Conservation (phyloP, 2,888 invertebrate species). For the Idaea biselata region DNA sequence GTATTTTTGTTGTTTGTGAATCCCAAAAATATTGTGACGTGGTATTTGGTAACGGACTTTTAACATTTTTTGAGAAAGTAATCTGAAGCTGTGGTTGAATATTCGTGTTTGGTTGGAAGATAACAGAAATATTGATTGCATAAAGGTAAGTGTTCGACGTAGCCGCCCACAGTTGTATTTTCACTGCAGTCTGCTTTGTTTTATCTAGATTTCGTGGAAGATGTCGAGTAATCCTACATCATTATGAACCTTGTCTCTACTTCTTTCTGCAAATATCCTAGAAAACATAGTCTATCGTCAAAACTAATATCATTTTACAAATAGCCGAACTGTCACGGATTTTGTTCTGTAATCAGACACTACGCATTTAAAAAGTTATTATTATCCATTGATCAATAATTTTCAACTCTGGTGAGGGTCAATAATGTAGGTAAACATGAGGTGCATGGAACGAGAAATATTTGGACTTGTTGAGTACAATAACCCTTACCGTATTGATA, state of each 20-base stretch:
- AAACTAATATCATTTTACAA: constrained; percentile 35
- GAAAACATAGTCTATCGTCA: background rate
- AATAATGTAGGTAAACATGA: constrained; percentile 24
- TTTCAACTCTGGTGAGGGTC: constrained; percentile 18
- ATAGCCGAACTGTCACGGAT: constrained; percentile 41
- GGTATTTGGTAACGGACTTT: constrained; percentile 55
- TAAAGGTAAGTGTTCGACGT: constrained; percentile 60
- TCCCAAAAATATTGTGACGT: constrained; percentile 64
- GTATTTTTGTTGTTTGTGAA: constrained; percentile 49
- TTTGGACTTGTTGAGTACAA: constrained; percentile 27
- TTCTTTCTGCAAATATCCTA: constrained; percentile 24
- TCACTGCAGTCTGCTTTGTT: constrained; percentile 58
- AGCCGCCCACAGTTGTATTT: constrained; percentile 62
- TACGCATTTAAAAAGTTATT: constrained; percentile 65
- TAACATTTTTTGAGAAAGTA: constrained; percentile 41
- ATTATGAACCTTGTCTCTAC: background rate
- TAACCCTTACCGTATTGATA: constrained; percentile 17
- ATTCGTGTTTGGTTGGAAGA: background rate
- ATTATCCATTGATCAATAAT: constrained; percentile 54
- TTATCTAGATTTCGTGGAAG: constrained; percentile 34
- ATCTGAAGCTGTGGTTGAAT: background rate
- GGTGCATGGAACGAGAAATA: background rate
- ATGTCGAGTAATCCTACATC: background rate
- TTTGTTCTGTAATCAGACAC: constrained; percentile 65
- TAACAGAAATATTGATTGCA: constrained; percentile 13